Base-by-base conservation (phyloP, 2,888 invertebrate genomes). In the Ectemnius continuus region DNA sequence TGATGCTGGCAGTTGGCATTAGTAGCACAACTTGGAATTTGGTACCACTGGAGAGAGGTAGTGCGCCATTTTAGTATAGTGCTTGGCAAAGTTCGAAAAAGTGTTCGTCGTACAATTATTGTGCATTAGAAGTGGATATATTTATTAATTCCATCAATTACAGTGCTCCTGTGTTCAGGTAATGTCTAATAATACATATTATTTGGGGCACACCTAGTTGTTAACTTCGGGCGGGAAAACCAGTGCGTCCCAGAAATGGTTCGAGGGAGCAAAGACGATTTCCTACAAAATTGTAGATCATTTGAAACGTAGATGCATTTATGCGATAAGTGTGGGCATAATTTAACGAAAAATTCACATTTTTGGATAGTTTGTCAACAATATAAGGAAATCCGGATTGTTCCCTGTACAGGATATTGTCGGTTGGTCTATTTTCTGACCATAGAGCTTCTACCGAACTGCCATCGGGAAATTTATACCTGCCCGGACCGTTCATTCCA, bases 351-450 rank as follows among this genome's bases (percentile, higher is more conserved):
- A n/a, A 47, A 57, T 59, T 56, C 20, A 78, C 91, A 73, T 64
- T 14, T 89, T 65, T 82, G 70, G 80, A 88, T 86, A 76, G 89
- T 79, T 84, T 88, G 85, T 72, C 89, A 2, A 93, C 93, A 65
- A 91, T 84, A 94, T 94, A 94, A 2, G 86, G 82, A 66, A 92
- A 92, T 0, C 92, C 92, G 70, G 93, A 92, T 0, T 93, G 91
- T 84, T 94, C 94, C 0, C 88, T 87, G 59, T 94, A 86, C 0
- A 84, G 84, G 60, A 93, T 75, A 2, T 89, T 80, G 0, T 92
- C 92, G 0, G 85, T 70, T 0, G 94, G 94, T 74, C 91, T 91
- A 82, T 94, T 94, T 0, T 92, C 91, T 0, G 74, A 64, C 86
- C 94, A 94, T 5, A 91, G 89, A 20, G 92, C 91, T 2, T 85